Base-by-base conservation (phyloP, 2,113 vertebrate species). In the Barnardius zonarius region DNA sequence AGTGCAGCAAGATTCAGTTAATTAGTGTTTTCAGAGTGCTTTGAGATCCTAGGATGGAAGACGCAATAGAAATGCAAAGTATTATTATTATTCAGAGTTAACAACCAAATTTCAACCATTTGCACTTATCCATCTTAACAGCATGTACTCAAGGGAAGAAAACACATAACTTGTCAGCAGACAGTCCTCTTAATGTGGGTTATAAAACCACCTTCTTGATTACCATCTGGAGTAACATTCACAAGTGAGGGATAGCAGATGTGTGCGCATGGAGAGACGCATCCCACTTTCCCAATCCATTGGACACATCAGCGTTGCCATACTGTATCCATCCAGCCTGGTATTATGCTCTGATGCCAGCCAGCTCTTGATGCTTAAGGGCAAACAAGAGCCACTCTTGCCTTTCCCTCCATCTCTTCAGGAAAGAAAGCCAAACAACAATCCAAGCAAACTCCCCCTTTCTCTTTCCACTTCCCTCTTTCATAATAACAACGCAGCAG, bases 121-220 rank as follows among this genome's bases (percentile, higher is more conserved):
- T 96, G 96, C 97, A 96, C 97, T 97, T 97, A 97, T 97, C 97
- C 96, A 96, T 97, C 97, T 97, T 97, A 97, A 97, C 97, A 97
- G 95, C 96, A 83, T 95, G 94, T 91, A 97, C 97, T 96, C 97
- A 83, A 86, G 97, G 97, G 97, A 97, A 97, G 97, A 97, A 97
- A 97, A 96, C 97, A 96, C 96, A 97, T 97, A 97, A 97, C 97
- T 97, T 97, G 97, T 97, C 97, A 97, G 97, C 97, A 97, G 97
- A 97, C 97, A 97, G 97, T 96, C 96, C 94, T 97, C 97, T 97
- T 97, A 97, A 97, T 97, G 96, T 96, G 95, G 97, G 97, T 97
- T 97, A 97, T 97, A 97, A 97, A 97, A 97, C 97, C 93, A 97
- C 97, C 97, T 97, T 97, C 97, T 97, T 97, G 97, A 97, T 97